A percentile compares a stretch with the other conserved stretches of the same genome.
Evolutionary conservation across 2,113 vertebrate genomes (phyloP).

Genomic region (Rattus rattus): DNA sequence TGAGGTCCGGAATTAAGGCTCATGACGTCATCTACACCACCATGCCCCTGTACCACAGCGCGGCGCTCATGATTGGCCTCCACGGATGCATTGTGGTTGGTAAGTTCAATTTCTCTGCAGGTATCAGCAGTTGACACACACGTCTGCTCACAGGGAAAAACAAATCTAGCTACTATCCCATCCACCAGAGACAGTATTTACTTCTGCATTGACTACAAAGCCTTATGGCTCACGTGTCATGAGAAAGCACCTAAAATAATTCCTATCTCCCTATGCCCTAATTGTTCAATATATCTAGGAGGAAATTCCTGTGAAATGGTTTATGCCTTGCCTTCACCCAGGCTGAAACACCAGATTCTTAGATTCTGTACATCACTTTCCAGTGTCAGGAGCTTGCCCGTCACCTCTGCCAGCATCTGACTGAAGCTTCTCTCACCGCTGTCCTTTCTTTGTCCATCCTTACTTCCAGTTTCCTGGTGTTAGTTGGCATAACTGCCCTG

Average conservation of each 20-base stretch:
- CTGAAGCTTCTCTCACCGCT: background rate
- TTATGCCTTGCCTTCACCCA: constrained; percentile 13
- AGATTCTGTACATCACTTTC: background rate
- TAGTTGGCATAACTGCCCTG: background rate
- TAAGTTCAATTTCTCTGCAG: constrained; percentile 70
- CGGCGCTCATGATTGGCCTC: constrained; percentile 89
- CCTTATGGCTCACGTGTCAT: background rate
- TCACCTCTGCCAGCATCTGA: background rate
- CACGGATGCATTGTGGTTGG: constrained; percentile 88
- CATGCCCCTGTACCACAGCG: constrained; percentile 92
- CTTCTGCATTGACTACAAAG: background rate
- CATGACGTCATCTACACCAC: constrained; percentile 88
- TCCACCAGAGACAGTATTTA: background rate
- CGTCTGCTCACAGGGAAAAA: background rate
- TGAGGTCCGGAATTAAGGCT: constrained; percentile 73
- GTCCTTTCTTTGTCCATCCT: background rate
- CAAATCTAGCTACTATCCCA: background rate
- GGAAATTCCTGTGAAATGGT: background rate
- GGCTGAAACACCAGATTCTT: background rate
- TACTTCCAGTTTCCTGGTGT: background rate
- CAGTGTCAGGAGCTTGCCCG: background rate
- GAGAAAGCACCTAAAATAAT: constrained; percentile 26
- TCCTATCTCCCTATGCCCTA: background rate
- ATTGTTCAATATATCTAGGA: background rate
- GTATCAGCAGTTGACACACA: background rate